Evolutionary conservation across 2,888 invertebrate genomes (phyloP), one percentile per base, ranked within the genome.

Genomic region (Dasysyrphus albostriatus): DNA sequence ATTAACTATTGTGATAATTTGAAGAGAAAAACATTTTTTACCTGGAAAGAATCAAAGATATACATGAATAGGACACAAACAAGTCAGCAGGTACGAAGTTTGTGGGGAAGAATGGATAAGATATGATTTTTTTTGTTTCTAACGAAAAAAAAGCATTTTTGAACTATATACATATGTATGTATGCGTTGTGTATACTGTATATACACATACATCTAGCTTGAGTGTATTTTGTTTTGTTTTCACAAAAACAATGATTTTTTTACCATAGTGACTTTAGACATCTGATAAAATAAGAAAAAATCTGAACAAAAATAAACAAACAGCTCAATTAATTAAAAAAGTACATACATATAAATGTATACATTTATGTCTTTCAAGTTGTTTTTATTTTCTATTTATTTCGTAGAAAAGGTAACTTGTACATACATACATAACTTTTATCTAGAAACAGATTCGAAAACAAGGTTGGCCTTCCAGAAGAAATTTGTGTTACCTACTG

Each of bases 1-100:
- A 69, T 37, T 51, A 51, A 54, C 69, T 42, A 54, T 67, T 54
- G 54, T 54, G 69, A 54, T 69, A 54, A 69, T 69, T 69, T 69
- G 54, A 42, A 24, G 39, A 69, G 39, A 54, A 69, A 51, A 54
- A 69, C 9, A 67, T 65, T 47, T 49, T 3, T 49, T 67, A 49
- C 16, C 32, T 34, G 10, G 9, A 24, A 67, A 37, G 7, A 67
- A 69, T 14, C 37, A 24, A 54, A 69, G 24, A 69, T n/a, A 49
- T 16, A 65, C 34, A 49, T 44, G 49, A 67, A 49, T 47, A 34
- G 24, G 24, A 32, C 9, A 29, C 5, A 65, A 2, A 24, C 24
- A 24, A 24, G 49, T 59, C 37, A 39, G 14, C 14, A n/a, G 42
- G 32, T n/a, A 39, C 7, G 44, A n/a, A 44, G 1, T 29, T 42